phyloP scores from a whole-genome alignment of 2,113 vertebrate genomes.

The Tragelaphus scriptus region DNA sequence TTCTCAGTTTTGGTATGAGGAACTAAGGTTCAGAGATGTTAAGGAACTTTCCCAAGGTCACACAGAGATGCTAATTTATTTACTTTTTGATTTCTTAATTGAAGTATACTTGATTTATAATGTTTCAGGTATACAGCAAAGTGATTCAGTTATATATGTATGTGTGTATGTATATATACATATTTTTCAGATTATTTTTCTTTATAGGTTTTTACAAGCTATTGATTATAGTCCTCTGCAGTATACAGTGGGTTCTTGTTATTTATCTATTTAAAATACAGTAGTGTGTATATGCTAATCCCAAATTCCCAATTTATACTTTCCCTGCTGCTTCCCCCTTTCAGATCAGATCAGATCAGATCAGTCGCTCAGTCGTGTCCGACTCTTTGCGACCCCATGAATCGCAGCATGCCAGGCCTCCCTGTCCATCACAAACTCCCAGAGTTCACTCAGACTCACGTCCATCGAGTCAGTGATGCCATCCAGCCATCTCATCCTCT shows the following conservation, averaged over 20 bases:
- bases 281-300: neutral
- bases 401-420: too few relatives aligned
- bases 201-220: neutral
- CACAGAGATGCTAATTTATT: neutral
- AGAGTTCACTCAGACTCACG: too few relatives aligned
- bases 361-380: too few relatives aligned
- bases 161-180: neutral
- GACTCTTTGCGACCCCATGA: too few relatives aligned
- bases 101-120: neutral
- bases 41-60: constrained; percentile 21
- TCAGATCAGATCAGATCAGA: too few relatives aligned
- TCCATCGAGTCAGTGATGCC: too few relatives aligned
- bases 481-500: too few relatives aligned
- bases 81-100: neutral
- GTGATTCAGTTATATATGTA: neutral
- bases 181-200: neutral
- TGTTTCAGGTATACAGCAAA: neutral
- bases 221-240: neutral
- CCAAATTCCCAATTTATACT: neutral
- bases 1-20: neutral
- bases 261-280: neutral
- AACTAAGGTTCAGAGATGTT: neutral
- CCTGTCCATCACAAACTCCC: too few relatives aligned
- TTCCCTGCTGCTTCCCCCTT: neutral
- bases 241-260: neutral